phyloP scores from a whole-genome alignment of 1,140 invertebrate species.

The Papilio xuthus region DNA sequence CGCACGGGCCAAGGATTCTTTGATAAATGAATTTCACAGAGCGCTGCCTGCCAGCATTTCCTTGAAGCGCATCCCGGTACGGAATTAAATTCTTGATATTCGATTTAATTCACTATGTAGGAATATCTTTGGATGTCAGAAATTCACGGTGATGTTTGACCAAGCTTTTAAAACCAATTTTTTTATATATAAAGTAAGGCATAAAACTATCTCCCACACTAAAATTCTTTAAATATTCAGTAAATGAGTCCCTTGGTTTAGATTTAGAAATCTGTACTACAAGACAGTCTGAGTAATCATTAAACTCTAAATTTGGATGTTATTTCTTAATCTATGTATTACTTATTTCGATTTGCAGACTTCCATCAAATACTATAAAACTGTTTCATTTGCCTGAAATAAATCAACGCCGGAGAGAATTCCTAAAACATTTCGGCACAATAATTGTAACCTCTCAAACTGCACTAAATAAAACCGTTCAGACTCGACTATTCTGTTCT shows the following conservation, averaged over 20 bases:
- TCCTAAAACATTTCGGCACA: conserved; percentile 3
- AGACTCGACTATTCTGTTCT: conserved; percentile 12
- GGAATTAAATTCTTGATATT: conserved; percentile 48
- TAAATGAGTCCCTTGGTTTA: not conserved
- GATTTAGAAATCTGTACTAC: not conserved
- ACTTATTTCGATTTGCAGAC: not conserved
- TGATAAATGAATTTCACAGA: conserved; percentile 56
- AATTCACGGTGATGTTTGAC: not conserved
- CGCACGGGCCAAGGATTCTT: conserved; percentile 39
- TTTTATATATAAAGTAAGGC: not conserved
- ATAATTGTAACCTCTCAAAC: conserved; percentile 31
- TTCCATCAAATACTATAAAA: not conserved
- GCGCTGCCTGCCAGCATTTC: conserved; percentile 39
- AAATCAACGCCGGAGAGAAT: not conserved
- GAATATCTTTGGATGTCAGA: not conserved
- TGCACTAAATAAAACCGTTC: conserved; percentile 29
- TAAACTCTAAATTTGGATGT: no score
- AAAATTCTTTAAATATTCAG: no score
- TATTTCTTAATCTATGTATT: not conserved
- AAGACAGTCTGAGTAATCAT: not conserved
- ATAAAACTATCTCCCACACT: not conserved
- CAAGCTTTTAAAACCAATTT: not conserved
- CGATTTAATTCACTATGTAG: conserved; percentile 42
- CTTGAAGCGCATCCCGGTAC: conserved; percentile 32
- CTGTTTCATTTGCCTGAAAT: not conserved